phyloP scores from a whole-genome alignment of 2,113 vertebrate genomes.

The Rhegmatorhina hoffmannsi region DNA sequence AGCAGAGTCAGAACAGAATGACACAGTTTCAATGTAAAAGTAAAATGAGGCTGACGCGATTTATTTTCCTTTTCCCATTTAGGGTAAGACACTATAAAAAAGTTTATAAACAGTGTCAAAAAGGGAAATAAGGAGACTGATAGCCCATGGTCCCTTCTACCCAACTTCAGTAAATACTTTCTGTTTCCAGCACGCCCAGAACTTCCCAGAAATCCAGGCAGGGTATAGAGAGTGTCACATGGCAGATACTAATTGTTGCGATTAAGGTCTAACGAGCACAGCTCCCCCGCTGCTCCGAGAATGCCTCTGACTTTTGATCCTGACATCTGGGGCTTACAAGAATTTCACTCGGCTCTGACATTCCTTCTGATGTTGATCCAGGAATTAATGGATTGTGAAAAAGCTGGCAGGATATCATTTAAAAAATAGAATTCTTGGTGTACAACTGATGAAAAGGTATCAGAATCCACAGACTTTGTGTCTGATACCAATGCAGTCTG shows the following conservation, averaged over 20 bases:
- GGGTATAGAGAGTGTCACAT: constrained; percentile 80
- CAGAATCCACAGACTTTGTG: constrained; percentile 74
- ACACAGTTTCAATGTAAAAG: not conserved
- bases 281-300: constrained; percentile 88
- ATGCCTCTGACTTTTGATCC: constrained; percentile 98
- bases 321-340: constrained; percentile 98
- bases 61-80: constrained; percentile 11
- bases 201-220: constrained; percentile 72
- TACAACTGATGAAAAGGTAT: constrained; percentile 81
- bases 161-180: constrained; percentile 62
- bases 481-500: constrained; percentile 64
- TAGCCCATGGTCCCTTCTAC: constrained; percentile 42
- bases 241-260: constrained; percentile 89
- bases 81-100: constrained; percentile 27
- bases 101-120: constrained; percentile 14
- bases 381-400: constrained; percentile 96
- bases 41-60: not conserved
- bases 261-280: constrained; percentile 87
- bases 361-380: constrained; percentile 93
- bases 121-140: not conserved
- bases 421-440: constrained; percentile 84
- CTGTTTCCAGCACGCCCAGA: constrained; percentile 66
- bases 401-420: constrained; percentile 90
- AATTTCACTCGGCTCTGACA: constrained; percentile 93
- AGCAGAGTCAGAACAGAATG: not conserved